Percentiles rank a stretch among this genome's conserved stretches.
Evolutionary conservation across 2,888 invertebrate species (phyloP).

Genomic region (Ecliptopera silaceata): DNA sequence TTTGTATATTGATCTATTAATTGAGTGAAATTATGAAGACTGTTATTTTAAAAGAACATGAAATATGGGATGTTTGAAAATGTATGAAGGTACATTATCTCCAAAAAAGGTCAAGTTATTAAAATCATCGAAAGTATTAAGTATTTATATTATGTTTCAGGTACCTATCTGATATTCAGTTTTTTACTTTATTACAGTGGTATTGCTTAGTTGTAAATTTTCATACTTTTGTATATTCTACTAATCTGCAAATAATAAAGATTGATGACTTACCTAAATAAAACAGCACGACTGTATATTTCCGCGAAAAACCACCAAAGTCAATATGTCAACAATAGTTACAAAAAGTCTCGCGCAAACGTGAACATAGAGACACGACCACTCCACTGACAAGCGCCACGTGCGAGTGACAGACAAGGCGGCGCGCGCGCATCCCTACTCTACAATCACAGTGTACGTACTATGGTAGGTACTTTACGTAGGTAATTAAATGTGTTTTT

Average conservation of each 20-base stretch:
- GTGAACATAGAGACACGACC: conserved; percentile 14
- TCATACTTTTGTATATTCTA: no score
- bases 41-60: no score
- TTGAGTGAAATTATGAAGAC: no score
- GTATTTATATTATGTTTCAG: no score
- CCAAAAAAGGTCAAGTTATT: no score
- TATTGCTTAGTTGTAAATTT: background rate
- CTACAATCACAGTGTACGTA: background rate
- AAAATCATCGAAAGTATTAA: no score
- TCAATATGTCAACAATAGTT: conserved; percentile 15
- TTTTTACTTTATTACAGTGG: background rate
- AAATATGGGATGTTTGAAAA: no score
- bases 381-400: conserved; percentile 31
- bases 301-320: conserved; percentile 1
- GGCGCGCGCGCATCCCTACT: conserved; percentile 46
- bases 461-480: no score
- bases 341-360: conserved; percentile 9
- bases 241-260: background rate
- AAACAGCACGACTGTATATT: background rate
- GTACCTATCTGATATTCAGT: no score
- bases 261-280: background rate
- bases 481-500: conserved; percentile 9
- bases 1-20: no score
- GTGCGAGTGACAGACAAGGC: conserved; percentile 39
- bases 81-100: no score